A percentile compares a stretch with the other conserved stretches of the same genome.
These are phyloP conservation scores for Spea multiplicata DNA, from an alignment of 2,113 vertebrate species.

Conservation along the genomic window DNA sequence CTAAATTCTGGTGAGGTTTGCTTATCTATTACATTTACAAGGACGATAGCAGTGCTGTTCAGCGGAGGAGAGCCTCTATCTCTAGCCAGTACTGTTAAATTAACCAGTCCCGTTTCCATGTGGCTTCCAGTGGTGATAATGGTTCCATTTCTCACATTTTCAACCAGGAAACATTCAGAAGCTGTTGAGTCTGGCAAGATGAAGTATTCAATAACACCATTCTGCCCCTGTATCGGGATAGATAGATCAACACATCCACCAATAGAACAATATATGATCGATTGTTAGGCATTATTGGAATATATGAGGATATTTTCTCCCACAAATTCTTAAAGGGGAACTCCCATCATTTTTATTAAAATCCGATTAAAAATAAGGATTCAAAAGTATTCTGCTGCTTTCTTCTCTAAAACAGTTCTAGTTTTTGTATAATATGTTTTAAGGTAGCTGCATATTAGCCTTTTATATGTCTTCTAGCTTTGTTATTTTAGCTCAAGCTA, in stretches of 20 bases:
- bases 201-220: slow-evolving; percentile 55
- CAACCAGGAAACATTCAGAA: slow-evolving; percentile 53
- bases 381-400: no score
- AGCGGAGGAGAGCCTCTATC: slow-evolving; percentile 58
- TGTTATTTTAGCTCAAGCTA: no score
- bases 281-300: no score
- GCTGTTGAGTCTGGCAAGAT: slow-evolving; percentile 39
- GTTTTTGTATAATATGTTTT: no score
- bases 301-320: no score
- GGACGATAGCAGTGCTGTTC: slow-evolving; percentile 48
- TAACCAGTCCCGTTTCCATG: slow-evolving; percentile 47
- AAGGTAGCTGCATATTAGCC: no score
- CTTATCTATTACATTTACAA: slow-evolving; percentile 53
- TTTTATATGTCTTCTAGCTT: no score
- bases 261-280: background rate
- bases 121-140: slow-evolving; percentile 57
- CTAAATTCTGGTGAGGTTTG: slow-evolving; percentile 46
- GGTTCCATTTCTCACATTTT: slow-evolving; percentile 50
- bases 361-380: no score
- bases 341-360: no score
- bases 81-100: slow-evolving; percentile 54
- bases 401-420: no score
- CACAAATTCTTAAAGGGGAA: no score
- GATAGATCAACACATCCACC: slow-evolving; percentile 18
- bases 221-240: slow-evolving; percentile 53